phyloP scores from a whole-genome alignment of 2,113 vertebrate species.

The Microtus oregoni region DNA sequence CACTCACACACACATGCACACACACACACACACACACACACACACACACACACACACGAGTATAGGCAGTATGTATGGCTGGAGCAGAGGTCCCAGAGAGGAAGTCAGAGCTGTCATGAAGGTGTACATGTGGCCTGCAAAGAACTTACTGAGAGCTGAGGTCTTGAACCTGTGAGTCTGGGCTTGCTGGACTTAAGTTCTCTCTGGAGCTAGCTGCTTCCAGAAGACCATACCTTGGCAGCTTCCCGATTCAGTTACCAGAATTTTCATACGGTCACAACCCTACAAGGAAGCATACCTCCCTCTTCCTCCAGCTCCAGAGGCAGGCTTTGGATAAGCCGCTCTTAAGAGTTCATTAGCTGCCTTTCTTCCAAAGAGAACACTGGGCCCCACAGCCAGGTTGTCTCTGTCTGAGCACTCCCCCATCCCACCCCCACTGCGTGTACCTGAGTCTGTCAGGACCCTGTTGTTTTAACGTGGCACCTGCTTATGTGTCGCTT shows the following conservation, averaged over 20 bases:
- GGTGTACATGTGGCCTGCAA: not conserved
- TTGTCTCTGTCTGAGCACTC: not conserved
- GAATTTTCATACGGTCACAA: not conserved
- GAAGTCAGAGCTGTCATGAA: not conserved
- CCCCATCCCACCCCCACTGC: not conserved
- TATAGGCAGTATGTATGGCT: not conserved
- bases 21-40: not conserved
- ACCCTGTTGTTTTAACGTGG: slow-evolving; percentile 58
- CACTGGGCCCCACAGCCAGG: not conserved
- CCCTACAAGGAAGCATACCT: not conserved
- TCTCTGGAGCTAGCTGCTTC: not conserved
- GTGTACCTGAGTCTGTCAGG: not conserved
- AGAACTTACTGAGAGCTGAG: not conserved
- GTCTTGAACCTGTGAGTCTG: not conserved
- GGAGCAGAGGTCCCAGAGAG: not conserved
- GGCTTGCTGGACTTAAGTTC: not conserved
- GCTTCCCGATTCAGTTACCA: not conserved
- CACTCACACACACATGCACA: not conserved
- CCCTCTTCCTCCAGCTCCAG: not conserved
- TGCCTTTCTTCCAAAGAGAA: not conserved
- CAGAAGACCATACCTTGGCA: not conserved
- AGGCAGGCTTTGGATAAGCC: not conserved
- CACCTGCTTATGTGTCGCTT: slow-evolving; percentile 36
- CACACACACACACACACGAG: not conserved
- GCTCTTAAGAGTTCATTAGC: not conserved